Evolutionary conservation across 2,888 invertebrate genomes (phyloP).

Genomic region (Cephalotes varians): DNA sequence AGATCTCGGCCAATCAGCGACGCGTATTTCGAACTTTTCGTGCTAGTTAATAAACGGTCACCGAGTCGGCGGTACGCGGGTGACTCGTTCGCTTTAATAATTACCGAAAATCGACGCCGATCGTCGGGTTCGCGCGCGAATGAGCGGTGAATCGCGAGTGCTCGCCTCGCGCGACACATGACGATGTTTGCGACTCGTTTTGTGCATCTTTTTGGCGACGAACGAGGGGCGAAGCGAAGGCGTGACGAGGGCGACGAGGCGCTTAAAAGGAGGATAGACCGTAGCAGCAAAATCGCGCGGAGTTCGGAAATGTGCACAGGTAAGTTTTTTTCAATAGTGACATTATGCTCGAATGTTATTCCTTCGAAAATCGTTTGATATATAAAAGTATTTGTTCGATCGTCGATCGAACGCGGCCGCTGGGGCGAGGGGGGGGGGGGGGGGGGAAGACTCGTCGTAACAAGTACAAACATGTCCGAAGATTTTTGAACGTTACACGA

Average conservation of each 20-base stretch:
- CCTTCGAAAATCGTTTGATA: background rate
- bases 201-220: background rate
- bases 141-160: background rate
- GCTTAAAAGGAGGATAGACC: background rate
- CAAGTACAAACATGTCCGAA: background rate
- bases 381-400: too few relatives aligned
- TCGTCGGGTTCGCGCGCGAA: background rate
- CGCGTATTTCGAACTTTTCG: background rate
- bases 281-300: background rate
- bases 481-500: background rate
- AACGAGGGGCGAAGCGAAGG: background rate
- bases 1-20: constrained; percentile 9
- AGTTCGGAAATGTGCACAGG: background rate
- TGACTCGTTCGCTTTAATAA: background rate
- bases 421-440: too few relatives aligned
- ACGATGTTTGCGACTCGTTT: background rate
- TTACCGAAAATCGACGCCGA: background rate
- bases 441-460: too few relatives aligned
- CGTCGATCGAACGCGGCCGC: too few relatives aligned
- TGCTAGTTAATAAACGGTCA: background rate
- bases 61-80: background rate
- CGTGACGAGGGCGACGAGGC: background rate
- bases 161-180: background rate
- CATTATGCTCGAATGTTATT: background rate
- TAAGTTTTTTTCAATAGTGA: background rate